phyloP scores from a whole-genome alignment of 2,797 vertebrate species.

The Ceyx erithaca region DNA sequence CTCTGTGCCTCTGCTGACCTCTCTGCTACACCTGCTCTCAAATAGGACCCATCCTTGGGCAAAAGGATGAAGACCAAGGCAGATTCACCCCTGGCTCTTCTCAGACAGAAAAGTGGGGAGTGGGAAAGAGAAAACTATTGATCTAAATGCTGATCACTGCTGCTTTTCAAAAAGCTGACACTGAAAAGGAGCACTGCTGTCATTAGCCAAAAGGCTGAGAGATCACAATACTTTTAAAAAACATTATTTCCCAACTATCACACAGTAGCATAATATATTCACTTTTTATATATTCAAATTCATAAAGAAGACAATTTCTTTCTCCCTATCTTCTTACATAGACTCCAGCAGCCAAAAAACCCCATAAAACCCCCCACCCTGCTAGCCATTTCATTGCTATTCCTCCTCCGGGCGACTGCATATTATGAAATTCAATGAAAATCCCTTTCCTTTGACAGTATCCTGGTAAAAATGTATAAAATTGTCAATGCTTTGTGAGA shows the following conservation, averaged over 20 bases:
- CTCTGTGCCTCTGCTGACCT: not conserved
- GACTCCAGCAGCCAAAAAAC: conserved; percentile 21
- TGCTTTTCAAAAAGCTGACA: not conserved
- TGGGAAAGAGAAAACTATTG: not conserved
- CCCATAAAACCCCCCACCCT: not conserved
- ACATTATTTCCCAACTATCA: not conserved
- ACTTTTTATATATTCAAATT: not conserved
- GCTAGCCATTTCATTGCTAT: conserved; percentile 63
- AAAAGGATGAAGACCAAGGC: not conserved
- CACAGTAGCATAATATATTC: not conserved
- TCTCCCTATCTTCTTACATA: not conserved
- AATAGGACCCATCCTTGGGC: not conserved
- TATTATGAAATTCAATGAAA: conserved; percentile 70
- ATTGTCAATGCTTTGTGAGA: conserved; percentile 54
- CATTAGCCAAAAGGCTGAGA: not conserved
- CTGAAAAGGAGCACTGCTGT: not conserved
- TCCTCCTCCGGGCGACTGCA: conserved; percentile 55
- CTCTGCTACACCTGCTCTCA: not conserved
- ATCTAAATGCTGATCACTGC: not conserved
- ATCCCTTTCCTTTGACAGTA: conserved; percentile 66
- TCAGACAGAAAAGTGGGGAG: not conserved
- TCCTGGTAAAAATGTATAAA: conserved; percentile 68
- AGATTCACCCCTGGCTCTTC: not conserved
- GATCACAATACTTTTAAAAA: not conserved
- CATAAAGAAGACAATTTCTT: conserved; percentile 3